These are phyloP conservation scores for Scaptomyza reducta DNA, from an alignment of 2,888 invertebrate genomes.

Conservation along the genomic window DNA sequence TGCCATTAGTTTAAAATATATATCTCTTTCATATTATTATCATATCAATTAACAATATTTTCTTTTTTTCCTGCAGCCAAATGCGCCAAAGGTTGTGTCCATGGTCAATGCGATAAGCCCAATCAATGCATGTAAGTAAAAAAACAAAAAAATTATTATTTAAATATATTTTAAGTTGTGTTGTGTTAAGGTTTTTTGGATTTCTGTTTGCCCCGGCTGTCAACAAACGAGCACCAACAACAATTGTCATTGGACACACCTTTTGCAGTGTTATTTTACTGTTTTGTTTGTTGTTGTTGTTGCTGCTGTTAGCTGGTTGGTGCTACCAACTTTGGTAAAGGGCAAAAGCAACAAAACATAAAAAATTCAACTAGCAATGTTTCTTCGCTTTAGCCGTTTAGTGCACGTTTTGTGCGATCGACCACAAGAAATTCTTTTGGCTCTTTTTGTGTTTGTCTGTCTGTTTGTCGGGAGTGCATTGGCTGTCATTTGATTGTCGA, in stretches of 20 bases:
- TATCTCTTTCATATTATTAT: slow-evolving; percentile 22
- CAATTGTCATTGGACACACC: slow-evolving; percentile 63
- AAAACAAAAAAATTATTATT: neutral
- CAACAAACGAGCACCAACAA: slow-evolving; percentile 10
- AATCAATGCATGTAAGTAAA: slow-evolving; percentile 97
- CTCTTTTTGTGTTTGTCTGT: slow-evolving; percentile 36
- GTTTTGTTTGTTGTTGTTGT: slow-evolving; percentile 48
- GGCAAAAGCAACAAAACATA: slow-evolving; percentile 40
- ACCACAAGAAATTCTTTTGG: slow-evolving; percentile 78
- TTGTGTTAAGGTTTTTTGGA: neutral
- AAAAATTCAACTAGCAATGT: slow-evolving; percentile 14
- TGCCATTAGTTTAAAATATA: slow-evolving; percentile 21
- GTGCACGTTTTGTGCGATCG: slow-evolving; percentile 69
- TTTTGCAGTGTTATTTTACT: slow-evolving; percentile 49
- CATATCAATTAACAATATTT: slow-evolving; percentile 59
- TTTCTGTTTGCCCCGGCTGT: slow-evolving; percentile 36
- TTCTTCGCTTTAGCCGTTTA: slow-evolving; percentile 56
- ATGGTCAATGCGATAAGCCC: slow-evolving; percentile 96
- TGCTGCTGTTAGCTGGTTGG: slow-evolving; percentile 55
- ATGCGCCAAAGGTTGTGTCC: slow-evolving; percentile 96
- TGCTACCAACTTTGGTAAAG: slow-evolving; percentile 62
- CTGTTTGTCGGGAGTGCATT: slow-evolving; percentile 44
- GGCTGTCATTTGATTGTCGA: slow-evolving; percentile 77
- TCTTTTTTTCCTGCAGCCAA: slow-evolving; percentile 87
- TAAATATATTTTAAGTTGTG: too few species aligned